Base-by-base conservation (phyloP, 2,797 vertebrate species). In the Menidia menidia region DNA sequence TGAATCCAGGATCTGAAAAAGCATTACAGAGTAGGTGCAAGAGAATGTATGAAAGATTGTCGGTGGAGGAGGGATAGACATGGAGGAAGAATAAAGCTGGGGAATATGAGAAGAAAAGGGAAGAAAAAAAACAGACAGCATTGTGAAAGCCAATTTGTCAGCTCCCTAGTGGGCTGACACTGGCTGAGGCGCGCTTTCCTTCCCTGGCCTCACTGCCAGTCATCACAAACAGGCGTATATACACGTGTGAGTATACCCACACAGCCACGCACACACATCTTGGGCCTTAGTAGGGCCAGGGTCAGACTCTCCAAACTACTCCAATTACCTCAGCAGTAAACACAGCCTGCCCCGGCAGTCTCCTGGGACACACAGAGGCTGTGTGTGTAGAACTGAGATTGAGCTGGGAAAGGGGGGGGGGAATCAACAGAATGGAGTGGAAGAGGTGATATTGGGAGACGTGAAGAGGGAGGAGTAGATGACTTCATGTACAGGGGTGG, bases 241-340 rank as follows among this genome's bases (percentile, higher is more conserved):
- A 43, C 67, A 68, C 62, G 45, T 25, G 32, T 4, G 12, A 60
- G 12, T 50, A 45, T 42, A 57, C 65, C 31, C 68, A 53, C 57
- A 41, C 72, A 54, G 51, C 41, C 43, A 11, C 44, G 53, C 66
- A 63, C 66, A 71, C 33, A 68, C 0, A 64, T 1, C 68, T 71
- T 63, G 64, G 81, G 80, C 78, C 81, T 77, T 61, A 68, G 80
- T 61, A 51, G 78, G 80, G 70, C 77, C 67, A 64, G 83, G 91
- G 85, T 91, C 86, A 89, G 86, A 73, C 82, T 85, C 75, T 82
- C 86, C 84, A 89, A 89, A 91, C 80, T 86, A 87, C 89, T 87
- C 89, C 91, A 92, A 92, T 93, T 92, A 91, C 90, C 87, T 83
- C 77, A 81, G 88, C 84, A 85, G 89, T 92, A 92, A 92, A 91